Conservation (phyloP, 1,140 invertebrate species). For the Ceratosolen solmsi region DNA sequence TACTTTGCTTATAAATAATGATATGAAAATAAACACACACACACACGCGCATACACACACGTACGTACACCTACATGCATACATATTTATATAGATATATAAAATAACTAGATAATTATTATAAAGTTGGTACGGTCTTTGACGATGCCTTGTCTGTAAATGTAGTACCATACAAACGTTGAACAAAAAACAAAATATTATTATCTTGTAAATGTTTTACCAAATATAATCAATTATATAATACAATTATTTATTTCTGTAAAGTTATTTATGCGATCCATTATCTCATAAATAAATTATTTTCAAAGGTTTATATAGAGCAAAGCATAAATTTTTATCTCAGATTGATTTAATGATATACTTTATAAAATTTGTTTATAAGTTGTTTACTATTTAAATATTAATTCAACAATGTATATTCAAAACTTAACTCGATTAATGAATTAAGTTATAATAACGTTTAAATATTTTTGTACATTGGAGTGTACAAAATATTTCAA, state of each 20-base stretch:
- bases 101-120: slow-evolving; percentile 68
- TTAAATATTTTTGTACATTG: slow-evolving; percentile 19
- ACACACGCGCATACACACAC: too few relatives aligned
- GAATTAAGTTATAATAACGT: slow-evolving; percentile 37
- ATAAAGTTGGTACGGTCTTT: slow-evolving; percentile 73
- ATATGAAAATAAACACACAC: too few relatives aligned
- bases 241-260: slow-evolving; percentile 52
- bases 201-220: slow-evolving; percentile 74
- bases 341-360: slow-evolving; percentile 46
- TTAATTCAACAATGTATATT: slow-evolving; percentile 34
- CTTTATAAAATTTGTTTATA: slow-evolving; percentile 2
- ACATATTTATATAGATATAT: slow-evolving; percentile 52
- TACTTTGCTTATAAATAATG: slow-evolving; percentile 72
- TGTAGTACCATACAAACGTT: slow-evolving; percentile 68
- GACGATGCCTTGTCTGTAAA: slow-evolving; percentile 74
- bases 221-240: slow-evolving; percentile 74
- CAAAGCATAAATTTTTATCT: slow-evolving; percentile 30
- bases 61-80: too few relatives aligned
- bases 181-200: slow-evolving; percentile 71
- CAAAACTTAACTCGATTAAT: slow-evolving; percentile 26
- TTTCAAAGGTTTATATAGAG: background rate
- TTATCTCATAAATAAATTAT: background rate
- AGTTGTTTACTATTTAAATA: slow-evolving; percentile 34
- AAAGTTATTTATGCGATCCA: background rate
- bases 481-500: slow-evolving; percentile 43